These are phyloP conservation scores for Eubasilissa regina DNA, from an alignment of 1,140 invertebrate genomes.

Conservation along the genomic window DNA sequence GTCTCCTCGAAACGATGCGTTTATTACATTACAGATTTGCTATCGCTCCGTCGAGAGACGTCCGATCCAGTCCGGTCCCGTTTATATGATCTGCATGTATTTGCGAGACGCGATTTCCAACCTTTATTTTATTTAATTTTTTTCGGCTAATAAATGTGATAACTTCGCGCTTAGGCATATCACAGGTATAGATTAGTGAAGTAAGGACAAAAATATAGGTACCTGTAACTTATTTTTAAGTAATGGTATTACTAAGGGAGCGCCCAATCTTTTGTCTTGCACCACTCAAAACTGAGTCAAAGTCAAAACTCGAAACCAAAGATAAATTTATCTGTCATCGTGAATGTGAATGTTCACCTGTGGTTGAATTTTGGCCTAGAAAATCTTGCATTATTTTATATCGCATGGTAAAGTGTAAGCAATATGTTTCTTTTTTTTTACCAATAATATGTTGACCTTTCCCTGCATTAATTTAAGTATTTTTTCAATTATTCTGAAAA, in stretches of 20 bases:
- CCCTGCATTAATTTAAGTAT: not conserved
- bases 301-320: conserved; percentile 11
- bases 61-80: no score
- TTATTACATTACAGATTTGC: no score
- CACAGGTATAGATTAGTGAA: no score
- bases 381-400: not conserved
- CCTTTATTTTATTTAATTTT: no score
- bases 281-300: not conserved
- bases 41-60: no score
- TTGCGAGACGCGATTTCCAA: no score
- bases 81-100: no score
- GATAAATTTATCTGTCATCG: conserved; percentile 42
- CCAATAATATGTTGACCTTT: not conserved
- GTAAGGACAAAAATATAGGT: not conserved
- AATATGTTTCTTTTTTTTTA: not conserved
- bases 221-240: conserved; percentile 16
- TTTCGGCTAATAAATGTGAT: no score
- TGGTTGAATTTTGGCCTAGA: conserved; percentile 7
- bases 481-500: conserved; percentile 16
- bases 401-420: conserved; percentile 12
- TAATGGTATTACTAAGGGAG: conserved; percentile 29
- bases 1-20: no score
- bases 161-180: no score
- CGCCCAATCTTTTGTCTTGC: conserved; percentile 41
- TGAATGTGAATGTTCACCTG: conserved; percentile 40